Evolutionary conservation across 1,140 invertebrate genomes (phyloP), one percentile per base, ranked within the genome.

Genomic region (Leptopilina boulardi): DNA sequence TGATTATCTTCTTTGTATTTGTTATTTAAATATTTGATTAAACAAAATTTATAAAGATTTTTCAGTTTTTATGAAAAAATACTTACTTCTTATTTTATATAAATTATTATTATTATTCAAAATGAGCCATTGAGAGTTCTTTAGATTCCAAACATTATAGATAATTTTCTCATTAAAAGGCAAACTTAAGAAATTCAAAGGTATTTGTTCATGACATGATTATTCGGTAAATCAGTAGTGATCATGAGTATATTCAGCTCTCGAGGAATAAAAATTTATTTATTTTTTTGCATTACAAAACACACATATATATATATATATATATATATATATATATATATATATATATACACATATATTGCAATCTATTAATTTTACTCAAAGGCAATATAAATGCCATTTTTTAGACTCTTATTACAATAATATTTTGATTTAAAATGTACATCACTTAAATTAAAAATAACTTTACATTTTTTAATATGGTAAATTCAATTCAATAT

Each of bases 181-280:
- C 23, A 66, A 66, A 30, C 13, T 30, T 30, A 30, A n/a, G 26
- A 13, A 30, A 66, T 66, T 66, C 59, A 66, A n/a, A 66, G 59
- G 59, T 30, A 66, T 66, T 51, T 51, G 47, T 51, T 66, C 59
- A 66, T 66, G 59, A 66, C 59, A 66, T 66, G 59, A 66, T 66
- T 66, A 66, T 66, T 30, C 26, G 30, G 59, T 15, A 66, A 66
- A 30, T 11, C 59, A 30, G 15, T 66, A 66, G n/a, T 13, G 9
- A 66, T n/a, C 21, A 66, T 66, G 21, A n/a, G 26, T 66, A n/a
- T n/a, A 30, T 66, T 66, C 13, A 66, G 59, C 13, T 34, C 15
- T 34, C 15, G 59, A 66, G 59, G 21, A 30, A 30, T 30, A 26
- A 59, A 30, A 15, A 38, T 38, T 3, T 5, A 30, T 66, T 9